These are phyloP conservation scores for Aporophyla lueneburgensis DNA, from an alignment of 2,888 invertebrate genomes.

Conservation along the genomic window DNA sequence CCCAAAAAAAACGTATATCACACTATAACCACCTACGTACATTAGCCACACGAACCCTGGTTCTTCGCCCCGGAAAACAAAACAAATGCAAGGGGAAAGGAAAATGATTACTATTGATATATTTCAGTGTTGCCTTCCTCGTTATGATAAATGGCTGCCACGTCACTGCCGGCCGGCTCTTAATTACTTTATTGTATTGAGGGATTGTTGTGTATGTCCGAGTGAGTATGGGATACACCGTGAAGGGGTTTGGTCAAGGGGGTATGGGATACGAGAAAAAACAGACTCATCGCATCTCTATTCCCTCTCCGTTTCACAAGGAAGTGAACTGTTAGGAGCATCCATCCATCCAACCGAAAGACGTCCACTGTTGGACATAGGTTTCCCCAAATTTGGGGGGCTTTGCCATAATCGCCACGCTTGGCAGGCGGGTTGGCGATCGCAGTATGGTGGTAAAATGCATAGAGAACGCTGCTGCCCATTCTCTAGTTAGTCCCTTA, in stretches of 20 bases:
- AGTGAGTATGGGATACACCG: not conserved
- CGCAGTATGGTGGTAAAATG: too few species aligned
- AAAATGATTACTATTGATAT: slow-evolving; percentile 61
- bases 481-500: too few species aligned
- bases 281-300: too few species aligned
- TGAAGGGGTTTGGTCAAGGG: not conserved
- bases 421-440: too few species aligned
- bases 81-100: slow-evolving; percentile 43
- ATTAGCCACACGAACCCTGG: slow-evolving; percentile 6
- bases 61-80: slow-evolving; percentile 21
- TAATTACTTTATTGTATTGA: slow-evolving; percentile 61
- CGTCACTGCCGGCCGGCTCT: slow-evolving; percentile 54
- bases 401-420: too few species aligned
- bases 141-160: slow-evolving; percentile 55
- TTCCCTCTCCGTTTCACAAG: too few species aligned
- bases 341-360: too few species aligned
- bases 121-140: slow-evolving; percentile 55
- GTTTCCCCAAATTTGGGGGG: too few species aligned
- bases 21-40: not conserved
- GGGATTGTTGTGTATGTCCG: slow-evolving; percentile 38
- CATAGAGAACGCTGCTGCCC: too few species aligned
- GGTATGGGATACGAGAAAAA: not conserved
- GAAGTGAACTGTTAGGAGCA: not conserved
- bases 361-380: too few species aligned
- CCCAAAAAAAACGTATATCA: not conserved